Percentiles rank a stretch among this genome's conserved stretches.
Evolutionary conservation across 64 coral and sea anemone species (phyloP).

Genomic region (Porites australiensis): DNA sequence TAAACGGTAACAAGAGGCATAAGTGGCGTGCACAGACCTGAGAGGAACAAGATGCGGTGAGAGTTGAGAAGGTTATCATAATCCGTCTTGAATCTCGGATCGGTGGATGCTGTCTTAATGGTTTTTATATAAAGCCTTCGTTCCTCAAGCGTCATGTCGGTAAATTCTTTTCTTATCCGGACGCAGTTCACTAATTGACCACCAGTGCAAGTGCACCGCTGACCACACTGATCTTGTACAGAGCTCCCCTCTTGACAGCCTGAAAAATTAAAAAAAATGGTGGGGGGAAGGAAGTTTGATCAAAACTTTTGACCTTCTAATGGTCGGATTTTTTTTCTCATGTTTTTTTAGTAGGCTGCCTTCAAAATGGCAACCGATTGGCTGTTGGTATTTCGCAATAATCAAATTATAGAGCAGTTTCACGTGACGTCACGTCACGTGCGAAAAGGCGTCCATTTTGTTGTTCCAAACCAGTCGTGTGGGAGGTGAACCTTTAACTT

Average conservation of each 20-base stretch:
- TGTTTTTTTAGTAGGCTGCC: no score
- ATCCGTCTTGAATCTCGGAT: constrained; percentile 38
- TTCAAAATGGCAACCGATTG: no score
- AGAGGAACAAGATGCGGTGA: constrained; percentile 13
- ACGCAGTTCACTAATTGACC: constrained; percentile 60
- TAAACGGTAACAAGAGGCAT: neutral
- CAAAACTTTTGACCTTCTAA: no score
- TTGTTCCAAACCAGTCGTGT: no score
- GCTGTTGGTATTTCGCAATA: no score
- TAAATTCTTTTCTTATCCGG: constrained; percentile 84
- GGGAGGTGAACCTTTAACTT: no score
- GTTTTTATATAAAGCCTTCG: constrained; percentile 45
- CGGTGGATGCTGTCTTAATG: constrained; percentile 67
- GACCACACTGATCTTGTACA: constrained; percentile 64
- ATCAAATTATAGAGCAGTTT: no score
- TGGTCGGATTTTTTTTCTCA: no score
- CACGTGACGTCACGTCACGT: no score
- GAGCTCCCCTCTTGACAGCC: constrained; percentile 62
- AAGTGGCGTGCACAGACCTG: neutral
- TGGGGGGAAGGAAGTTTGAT: no score
- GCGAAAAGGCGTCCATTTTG: no score
- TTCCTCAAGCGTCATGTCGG: constrained; percentile 61
- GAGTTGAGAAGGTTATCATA: constrained; percentile 55
- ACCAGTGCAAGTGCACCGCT: constrained; percentile 63
- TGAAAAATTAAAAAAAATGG: neutral